phyloP scores from a whole-genome alignment of 2,888 invertebrate species.

The Dasysyrphus albostriatus region DNA sequence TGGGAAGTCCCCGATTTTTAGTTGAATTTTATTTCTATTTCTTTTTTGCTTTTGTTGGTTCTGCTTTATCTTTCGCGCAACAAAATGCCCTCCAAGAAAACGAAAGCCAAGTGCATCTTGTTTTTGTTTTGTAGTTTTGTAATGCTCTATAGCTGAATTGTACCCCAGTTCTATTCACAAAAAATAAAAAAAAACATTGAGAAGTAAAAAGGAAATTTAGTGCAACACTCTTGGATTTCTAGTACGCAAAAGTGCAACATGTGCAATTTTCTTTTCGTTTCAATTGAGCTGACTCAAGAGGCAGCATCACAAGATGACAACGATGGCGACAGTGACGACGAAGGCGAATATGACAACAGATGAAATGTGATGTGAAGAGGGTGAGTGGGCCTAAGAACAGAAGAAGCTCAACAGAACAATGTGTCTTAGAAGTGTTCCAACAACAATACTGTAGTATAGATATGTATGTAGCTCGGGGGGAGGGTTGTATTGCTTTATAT shows the following conservation, averaged over 20 bases:
- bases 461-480: background rate
- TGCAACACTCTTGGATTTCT: slow-evolving; percentile 63
- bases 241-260: slow-evolving; percentile 74
- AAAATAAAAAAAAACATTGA: slow-evolving; percentile 2
- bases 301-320: slow-evolving; percentile 31
- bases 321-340: slow-evolving; percentile 28
- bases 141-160: slow-evolving; percentile 16
- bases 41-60: slow-evolving; percentile 12
- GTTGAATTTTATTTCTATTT: slow-evolving; percentile 20
- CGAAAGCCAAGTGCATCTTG: slow-evolving; percentile 68
- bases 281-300: slow-evolving; percentile 68
- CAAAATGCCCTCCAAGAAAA: slow-evolving; percentile 71
- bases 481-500: background rate
- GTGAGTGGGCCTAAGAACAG: slow-evolving; percentile 15
- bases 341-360: slow-evolving; percentile 24
- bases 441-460: slow-evolving; percentile 38
- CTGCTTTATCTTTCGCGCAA: slow-evolving; percentile 46
- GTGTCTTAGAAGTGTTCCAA: slow-evolving; percentile 55
- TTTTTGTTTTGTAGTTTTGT: slow-evolving; percentile 18
- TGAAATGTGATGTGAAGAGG: background rate
- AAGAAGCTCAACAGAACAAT: slow-evolving; percentile 65
- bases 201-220: slow-evolving; percentile 54
- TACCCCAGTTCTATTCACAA: slow-evolving; percentile 53
- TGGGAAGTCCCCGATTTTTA: slow-evolving; percentile 57
- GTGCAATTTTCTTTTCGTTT: slow-evolving; percentile 74